Evolutionary conservation across 2,888 invertebrate genomes (phyloP).

Genomic region (Muscina levida): DNA sequence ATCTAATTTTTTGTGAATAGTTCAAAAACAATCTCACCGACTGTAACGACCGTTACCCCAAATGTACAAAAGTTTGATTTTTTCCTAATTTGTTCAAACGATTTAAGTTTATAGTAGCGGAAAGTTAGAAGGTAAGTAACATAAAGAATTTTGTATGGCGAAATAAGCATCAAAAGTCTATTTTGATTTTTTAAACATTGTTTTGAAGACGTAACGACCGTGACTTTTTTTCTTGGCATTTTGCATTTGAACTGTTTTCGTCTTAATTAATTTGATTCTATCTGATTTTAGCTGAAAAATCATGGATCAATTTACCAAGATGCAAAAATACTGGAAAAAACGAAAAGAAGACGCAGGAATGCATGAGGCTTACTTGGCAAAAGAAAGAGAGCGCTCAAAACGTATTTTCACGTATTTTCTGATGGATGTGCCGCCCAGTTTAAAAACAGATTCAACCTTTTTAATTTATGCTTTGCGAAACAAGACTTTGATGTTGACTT

Average conservation of each 20-base stretch:
- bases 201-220: constrained; percentile 5
- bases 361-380: constrained; percentile 20
- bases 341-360: constrained; percentile 17
- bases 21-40: background rate
- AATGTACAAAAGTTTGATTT: background rate
- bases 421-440: no score
- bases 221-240: background rate
- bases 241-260: constrained; percentile 23
- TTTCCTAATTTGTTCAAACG: constrained; percentile 6
- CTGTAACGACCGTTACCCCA: constrained; percentile 16
- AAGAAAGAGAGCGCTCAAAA: background rate
- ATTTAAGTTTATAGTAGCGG: constrained; percentile 10
- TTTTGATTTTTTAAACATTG: no score
- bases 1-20: constrained; percentile 3
- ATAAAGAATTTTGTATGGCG: constrained; percentile 16
- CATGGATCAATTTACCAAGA: background rate
- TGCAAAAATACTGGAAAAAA: background rate
- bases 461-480: no score
- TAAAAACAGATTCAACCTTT: no score
- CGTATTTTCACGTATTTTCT: no score
- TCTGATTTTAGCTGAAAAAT: constrained; percentile 3
- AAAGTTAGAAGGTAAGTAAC: no score
- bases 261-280: constrained; percentile 15
- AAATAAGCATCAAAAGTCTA: background rate
- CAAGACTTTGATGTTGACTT: no score